phyloP scores from a whole-genome alignment of 2,888 invertebrate genomes.

The Tipula confusa region DNA sequence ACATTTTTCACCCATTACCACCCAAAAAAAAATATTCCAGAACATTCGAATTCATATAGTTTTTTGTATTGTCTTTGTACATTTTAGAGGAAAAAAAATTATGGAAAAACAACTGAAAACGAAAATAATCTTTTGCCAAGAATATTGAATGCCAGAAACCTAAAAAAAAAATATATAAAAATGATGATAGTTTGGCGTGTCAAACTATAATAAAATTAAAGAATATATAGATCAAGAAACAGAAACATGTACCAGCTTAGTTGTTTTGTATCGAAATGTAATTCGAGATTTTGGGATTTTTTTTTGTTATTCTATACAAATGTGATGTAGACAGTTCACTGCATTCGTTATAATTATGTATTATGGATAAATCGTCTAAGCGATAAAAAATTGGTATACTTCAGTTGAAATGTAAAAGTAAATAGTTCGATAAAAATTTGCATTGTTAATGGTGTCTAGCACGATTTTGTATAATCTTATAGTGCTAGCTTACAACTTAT shows the following conservation, averaged over 20 bases:
- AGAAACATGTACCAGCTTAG: neutral
- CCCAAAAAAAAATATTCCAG: neutral
- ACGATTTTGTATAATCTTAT: too few relatives aligned
- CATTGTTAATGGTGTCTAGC: too few relatives aligned
- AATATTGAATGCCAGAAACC: neutral
- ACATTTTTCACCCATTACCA: neutral
- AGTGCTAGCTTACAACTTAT: too few relatives aligned
- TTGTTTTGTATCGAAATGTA: neutral
- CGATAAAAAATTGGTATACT: too few relatives aligned
- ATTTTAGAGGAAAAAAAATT: neutral
- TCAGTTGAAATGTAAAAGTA: too few relatives aligned
- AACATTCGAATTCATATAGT: neutral
- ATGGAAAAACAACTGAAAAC: neutral
- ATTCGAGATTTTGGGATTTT: neutral
- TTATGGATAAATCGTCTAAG: too few relatives aligned
- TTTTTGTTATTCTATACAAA: neutral
- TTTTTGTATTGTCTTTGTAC: neutral
- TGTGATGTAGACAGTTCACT: neutral
- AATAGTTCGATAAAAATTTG: too few relatives aligned
- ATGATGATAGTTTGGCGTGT: slow-evolving; percentile 25
- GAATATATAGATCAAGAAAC: neutral
- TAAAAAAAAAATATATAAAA: neutral
- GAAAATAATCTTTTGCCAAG: neutral
- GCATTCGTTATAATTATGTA: too few relatives aligned
- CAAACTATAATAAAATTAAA: slow-evolving; percentile 12